Evolutionary conservation across 2,113 vertebrate genomes (phyloP).

Genomic region (Zootoca vivipara): DNA sequence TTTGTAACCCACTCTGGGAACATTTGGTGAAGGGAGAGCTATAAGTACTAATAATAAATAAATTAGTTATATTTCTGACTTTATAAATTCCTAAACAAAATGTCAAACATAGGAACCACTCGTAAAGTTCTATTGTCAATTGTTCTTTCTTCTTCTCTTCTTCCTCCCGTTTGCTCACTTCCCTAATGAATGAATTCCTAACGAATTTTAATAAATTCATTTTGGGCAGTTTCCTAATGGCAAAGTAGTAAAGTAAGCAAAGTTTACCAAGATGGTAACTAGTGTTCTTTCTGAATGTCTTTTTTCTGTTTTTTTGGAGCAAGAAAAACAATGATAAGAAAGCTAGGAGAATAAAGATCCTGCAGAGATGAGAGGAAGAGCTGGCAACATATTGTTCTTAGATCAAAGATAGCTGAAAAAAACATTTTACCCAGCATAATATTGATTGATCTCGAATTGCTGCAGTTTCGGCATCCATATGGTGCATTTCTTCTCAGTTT

Average conservation of each 20-base stretch:
- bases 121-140: neutral
- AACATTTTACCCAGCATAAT: neutral
- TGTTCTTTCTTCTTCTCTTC: neutral
- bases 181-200: too few species aligned
- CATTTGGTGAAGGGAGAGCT: too few species aligned
- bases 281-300: neutral
- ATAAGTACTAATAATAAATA: neutral
- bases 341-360: constrained; percentile 11
- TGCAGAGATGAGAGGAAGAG: neutral
- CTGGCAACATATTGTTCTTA: neutral
- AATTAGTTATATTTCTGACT: neutral
- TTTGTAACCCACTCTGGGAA: too few species aligned
- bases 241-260: neutral
- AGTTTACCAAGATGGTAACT: constrained; percentile 10
- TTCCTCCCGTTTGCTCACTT: neutral
- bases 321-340: neutral
- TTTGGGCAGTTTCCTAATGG: neutral
- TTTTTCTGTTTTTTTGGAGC: neutral
- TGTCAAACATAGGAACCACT: neutral
- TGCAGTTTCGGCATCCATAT: neutral
- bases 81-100: constrained; percentile 12
- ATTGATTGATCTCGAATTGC: constrained; percentile 13
- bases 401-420: neutral
- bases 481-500: neutral
- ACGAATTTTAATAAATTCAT: constrained; percentile 28